These are phyloP conservation scores for Probosciger aterrimus DNA, from an alignment of 2,113 vertebrate species.

Conservation along the genomic window DNA sequence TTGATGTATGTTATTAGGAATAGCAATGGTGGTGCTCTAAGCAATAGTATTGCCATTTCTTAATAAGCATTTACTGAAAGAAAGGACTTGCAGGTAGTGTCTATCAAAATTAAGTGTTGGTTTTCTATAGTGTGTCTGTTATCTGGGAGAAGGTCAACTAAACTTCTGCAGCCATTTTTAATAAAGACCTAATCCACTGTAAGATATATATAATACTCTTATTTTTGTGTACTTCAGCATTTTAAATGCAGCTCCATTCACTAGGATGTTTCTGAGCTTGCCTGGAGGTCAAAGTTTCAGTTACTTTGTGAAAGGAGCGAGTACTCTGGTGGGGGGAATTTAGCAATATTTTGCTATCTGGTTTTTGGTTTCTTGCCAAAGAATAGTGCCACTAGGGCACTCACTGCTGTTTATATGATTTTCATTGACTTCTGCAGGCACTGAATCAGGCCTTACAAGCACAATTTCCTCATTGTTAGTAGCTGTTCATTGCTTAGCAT, in stretches of 20 bases:
- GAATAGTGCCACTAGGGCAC: not conserved
- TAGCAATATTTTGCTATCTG: not conserved
- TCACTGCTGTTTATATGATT: slow-evolving; percentile 34
- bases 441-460: slow-evolving; percentile 32
- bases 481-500: slow-evolving; percentile 54
- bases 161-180: not conserved
- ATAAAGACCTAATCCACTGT: not conserved
- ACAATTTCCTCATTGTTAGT: slow-evolving; percentile 65
- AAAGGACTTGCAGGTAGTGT: not conserved
- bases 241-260: not conserved
- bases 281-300: not conserved
- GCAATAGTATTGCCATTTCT: not conserved
- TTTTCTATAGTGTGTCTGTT: not conserved
- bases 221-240: not conserved
- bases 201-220: not conserved
- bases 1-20: not conserved
- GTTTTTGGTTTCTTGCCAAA: not conserved
- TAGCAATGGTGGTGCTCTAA: not conserved
- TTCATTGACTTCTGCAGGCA: slow-evolving; percentile 32
- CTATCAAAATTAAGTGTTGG: not conserved
- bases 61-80: not conserved
- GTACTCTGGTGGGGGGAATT: not conserved
- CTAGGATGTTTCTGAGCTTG: not conserved
- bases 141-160: not conserved
- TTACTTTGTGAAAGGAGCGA: not conserved